Base-by-base conservation (phyloP, 2,888 invertebrate genomes). In the Callimorpha dominula region DNA sequence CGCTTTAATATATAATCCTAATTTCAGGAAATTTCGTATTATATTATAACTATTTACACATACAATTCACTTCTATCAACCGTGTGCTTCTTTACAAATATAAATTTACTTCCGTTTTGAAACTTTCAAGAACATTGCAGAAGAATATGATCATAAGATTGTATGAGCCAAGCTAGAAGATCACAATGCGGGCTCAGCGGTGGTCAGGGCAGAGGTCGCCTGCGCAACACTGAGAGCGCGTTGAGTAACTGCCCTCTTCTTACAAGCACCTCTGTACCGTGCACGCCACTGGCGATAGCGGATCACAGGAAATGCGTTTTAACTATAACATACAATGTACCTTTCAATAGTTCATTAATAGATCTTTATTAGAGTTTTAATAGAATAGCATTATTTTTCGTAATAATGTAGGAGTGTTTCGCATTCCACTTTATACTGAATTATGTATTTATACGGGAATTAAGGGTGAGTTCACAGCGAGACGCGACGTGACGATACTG, bases 171-270 rank as follows among this genome's bases (percentile, higher is more conserved):
- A 63, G 71, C 49, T 74, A 65, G 71, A 65, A 31, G 60, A 65
- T 72, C 73, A 77, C 73, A 75, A 74, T 69, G 75, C 76, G 73
- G 67, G 54, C 73, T 75, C 65, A 72, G 20, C 71, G 71, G 43
- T 64, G 75, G 73, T 74, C 78, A 80, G 83, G 82, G 77, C 83
- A 82, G 76, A 79, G 84, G 84, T 85, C 79, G 79, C 71, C 80
- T 83, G 82, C 85, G 86, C 86, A 87, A 83, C 78, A 70, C 71
- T 20, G 54, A 72, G 8, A n/a, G 65, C 64, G 54, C 20, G 60
- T 83, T 84, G 77, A 67, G 81, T 74, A 79, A 82, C 68, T 71
- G 77, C 77, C 71, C 83, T 81, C 79, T 78, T 73, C 80, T 46
- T 68, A 42, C 42, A 40, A 54, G 71, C 50, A 31, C 68, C 68